A percentile compares a stretch with the other conserved stretches of the same genome.
These are phyloP conservation scores for Hyaena hyaena DNA, from an alignment of 2,113 vertebrate genomes.

Conservation along the genomic window DNA sequence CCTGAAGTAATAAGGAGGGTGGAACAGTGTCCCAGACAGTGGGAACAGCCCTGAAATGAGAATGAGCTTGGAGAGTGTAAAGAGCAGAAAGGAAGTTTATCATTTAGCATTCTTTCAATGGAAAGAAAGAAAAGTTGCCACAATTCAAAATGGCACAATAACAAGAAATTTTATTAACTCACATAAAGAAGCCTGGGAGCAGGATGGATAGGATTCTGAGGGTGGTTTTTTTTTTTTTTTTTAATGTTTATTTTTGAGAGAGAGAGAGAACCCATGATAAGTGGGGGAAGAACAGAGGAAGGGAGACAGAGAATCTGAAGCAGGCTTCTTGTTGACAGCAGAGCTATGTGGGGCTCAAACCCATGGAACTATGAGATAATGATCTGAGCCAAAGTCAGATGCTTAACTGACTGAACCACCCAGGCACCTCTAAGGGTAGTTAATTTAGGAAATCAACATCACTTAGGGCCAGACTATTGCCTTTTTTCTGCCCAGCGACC, in stretches of 20 bases:
- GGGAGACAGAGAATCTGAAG: too few relatives aligned
- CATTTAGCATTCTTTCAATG: neutral
- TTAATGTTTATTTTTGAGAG: too few relatives aligned
- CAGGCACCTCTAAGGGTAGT: neutral
- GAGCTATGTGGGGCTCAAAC: too few relatives aligned
- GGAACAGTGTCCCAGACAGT: neutral
- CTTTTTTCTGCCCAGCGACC: conserved; percentile 27
- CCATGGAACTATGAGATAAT: too few relatives aligned
- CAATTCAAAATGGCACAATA: neutral
- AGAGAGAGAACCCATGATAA: too few relatives aligned
- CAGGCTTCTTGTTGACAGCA: too few relatives aligned
- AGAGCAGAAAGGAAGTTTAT: neutral
- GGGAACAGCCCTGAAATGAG: neutral
- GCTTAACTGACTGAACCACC: too few relatives aligned
- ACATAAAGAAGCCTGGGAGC: neutral
- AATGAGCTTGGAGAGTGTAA: neutral
- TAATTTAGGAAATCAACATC: neutral
- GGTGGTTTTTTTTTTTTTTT: too few relatives aligned
- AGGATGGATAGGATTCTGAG: neutral
- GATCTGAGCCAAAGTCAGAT: too few relatives aligned
- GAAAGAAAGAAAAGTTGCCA: conserved; percentile 27
- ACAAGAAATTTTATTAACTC: neutral
- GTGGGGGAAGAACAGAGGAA: too few relatives aligned
- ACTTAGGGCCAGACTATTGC: neutral
- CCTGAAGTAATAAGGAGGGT: neutral